Evolutionary conservation across 2,888 invertebrate species (phyloP).

Genomic region (Nemotelus nigrinus): DNA sequence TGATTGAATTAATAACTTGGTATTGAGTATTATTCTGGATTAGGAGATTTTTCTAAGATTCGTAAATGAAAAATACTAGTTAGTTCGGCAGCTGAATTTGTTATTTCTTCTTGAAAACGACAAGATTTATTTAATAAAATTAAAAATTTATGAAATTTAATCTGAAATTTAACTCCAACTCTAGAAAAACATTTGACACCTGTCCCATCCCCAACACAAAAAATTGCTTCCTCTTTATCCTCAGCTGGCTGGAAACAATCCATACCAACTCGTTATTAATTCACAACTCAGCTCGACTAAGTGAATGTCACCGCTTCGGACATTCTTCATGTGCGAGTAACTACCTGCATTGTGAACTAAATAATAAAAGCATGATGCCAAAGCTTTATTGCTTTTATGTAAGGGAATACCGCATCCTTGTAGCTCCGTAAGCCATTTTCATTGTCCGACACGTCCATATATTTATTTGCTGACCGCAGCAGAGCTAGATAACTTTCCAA

Average conservation of each 20-base stretch:
- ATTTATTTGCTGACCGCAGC: background rate
- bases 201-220: too few relatives aligned
- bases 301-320: constrained; percentile 3
- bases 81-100: too few relatives aligned
- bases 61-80: too few relatives aligned
- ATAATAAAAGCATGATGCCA: background rate
- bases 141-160: too few relatives aligned
- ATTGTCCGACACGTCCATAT: background rate
- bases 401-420: background rate
- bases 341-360: background rate
- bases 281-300: constrained; percentile 27
- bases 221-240: too few relatives aligned
- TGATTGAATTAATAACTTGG: too few relatives aligned
- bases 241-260: constrained; percentile 13
- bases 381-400: constrained; percentile 2
- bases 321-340: background rate
- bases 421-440: constrained; percentile 14
- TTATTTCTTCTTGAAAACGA: too few relatives aligned
- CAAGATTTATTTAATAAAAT: too few relatives aligned
- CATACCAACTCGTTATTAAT: constrained; percentile 38
- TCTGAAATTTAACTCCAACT: too few relatives aligned
- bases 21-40: too few relatives aligned
- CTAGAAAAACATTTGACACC: too few relatives aligned
- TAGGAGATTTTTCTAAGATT: too few relatives aligned
- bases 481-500: background rate